Percentiles rank a stretch among this genome's conserved stretches.
phyloP scores from a whole-genome alignment of 2,113 vertebrate species.

The Aplodontia rufa region DNA sequence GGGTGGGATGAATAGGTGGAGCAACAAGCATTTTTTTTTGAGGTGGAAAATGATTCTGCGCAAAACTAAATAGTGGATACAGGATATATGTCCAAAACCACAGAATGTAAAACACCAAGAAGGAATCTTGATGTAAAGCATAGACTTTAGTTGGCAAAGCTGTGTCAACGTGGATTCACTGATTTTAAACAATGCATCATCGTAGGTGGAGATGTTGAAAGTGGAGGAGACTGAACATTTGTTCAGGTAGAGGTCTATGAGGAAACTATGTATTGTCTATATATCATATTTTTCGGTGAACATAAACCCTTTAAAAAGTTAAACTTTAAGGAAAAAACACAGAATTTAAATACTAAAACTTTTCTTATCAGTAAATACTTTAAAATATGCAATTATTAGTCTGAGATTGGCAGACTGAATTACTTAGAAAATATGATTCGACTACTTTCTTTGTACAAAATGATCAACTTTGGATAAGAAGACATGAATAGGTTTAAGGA shows the following conservation, averaged over 20 bases:
- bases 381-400: background rate
- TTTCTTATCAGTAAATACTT: background rate
- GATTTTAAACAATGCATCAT: background rate
- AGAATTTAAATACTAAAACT: background rate
- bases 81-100: background rate
- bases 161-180: background rate
- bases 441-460: background rate
- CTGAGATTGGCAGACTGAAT: background rate
- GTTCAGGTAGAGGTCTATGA: too few relatives aligned
- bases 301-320: background rate
- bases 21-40: too few relatives aligned
- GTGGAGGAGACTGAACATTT: background rate
- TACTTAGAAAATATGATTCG: background rate
- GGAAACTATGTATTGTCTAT: background rate
- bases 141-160: too few relatives aligned
- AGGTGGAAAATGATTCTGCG: background rate
- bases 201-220: background rate
- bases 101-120: background rate
- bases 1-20: background rate
- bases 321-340: background rate
- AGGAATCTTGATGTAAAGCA: background rate
- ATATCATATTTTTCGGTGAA: background rate
- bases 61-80: background rate
- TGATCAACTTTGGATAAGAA: background rate
- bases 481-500: background rate